Base-by-base conservation (phyloP, 2,797 vertebrate species). In the Balearica regulorum region DNA sequence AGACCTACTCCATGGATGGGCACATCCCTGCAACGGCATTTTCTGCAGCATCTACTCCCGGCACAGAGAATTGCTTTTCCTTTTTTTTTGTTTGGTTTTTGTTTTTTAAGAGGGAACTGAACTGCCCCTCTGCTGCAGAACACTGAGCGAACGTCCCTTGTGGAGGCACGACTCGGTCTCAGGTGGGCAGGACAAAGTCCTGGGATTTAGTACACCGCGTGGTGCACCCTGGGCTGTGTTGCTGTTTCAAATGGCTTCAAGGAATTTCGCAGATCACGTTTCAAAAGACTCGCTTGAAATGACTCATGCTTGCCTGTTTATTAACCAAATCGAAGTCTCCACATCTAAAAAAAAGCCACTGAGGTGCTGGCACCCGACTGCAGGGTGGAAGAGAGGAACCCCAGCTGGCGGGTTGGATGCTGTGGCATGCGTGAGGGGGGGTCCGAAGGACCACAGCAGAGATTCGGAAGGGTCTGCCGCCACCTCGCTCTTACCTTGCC, bases 131-230 rank as follows among this genome's bases (percentile, higher is more conserved):
- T 85, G 28, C 64, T 68, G 22, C 22, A 8, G 64, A 19, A 79
- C 62, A n/a, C 31, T 39, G 24, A 82, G 21, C 4, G 0, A 70
- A 46, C 31, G 15, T 39, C 26, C 25, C 21, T 77, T 58, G 33
- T 0, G 1, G 53, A 78, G 31, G 6, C 57, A 41, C 0, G 0
- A n/a, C 43, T 66, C 13, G 7, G 28, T 61, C 7, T 49, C 2
- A 2, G 16, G 35, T 31, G 28, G 73, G 49, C 10, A 69, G 41
- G 49, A 61, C 54, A 69, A 89, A 85, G 54, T 72, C 68, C 58
- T 41, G n/a, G 24, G 7, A 20, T 69, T 95, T 76, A 65, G 69
- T 35, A 22, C 24, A 16, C 22, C 5, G 2, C 4, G 2, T 1
- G 0, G 17, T 25, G 16, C 13, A 49, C 51, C 25, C 58, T 3